These are phyloP conservation scores for Notodonta ziczac DNA, from an alignment of 2,888 invertebrate genomes.

Conservation along the genomic window DNA sequence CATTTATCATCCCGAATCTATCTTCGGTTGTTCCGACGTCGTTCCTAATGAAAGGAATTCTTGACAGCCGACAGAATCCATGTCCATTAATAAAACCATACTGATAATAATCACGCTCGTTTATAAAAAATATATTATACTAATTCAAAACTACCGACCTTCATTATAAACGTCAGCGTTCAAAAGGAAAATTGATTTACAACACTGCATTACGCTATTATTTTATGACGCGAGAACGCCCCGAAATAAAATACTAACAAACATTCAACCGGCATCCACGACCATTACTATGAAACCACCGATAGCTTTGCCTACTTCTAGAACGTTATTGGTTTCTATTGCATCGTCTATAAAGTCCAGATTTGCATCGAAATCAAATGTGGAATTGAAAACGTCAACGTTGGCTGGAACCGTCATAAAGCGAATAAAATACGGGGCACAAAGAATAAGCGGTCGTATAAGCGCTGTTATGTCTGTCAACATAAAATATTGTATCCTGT, in stretches of 20 bases:
- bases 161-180: conserved; percentile 79
- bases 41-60: conserved; percentile 27
- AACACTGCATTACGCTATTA: conserved; percentile 82
- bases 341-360: conserved; percentile 38
- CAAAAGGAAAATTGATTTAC: conserved; percentile 82
- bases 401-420: conserved; percentile 78
- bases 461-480: conserved; percentile 84
- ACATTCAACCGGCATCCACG: conserved; percentile 83
- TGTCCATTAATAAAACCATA: conserved; percentile 58
- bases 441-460: conserved; percentile 84
- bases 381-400: conserved; percentile 32
- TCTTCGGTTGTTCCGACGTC: conserved; percentile 21
- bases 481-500: conserved; percentile 84
- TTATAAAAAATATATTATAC: conserved; percentile 62
- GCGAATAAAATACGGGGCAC: conserved; percentile 84
- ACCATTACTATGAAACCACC: conserved; percentile 72
- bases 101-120: conserved; percentile 62
- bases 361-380: conserved; percentile 31
- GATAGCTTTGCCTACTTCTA: conserved; percentile 22
- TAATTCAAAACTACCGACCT: conserved; percentile 74
- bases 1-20: conserved; percentile 23
- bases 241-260: conserved; percentile 84
- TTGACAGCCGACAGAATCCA: conserved; percentile 40
- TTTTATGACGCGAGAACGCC: conserved; percentile 83
- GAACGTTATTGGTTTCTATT: conserved; percentile 34